Evolutionary conservation across 35 echinoderm and acorn worm genomes (phyloP), one percentile per base, ranked within the genome.

Genomic region (Chiridota heheva): DNA sequence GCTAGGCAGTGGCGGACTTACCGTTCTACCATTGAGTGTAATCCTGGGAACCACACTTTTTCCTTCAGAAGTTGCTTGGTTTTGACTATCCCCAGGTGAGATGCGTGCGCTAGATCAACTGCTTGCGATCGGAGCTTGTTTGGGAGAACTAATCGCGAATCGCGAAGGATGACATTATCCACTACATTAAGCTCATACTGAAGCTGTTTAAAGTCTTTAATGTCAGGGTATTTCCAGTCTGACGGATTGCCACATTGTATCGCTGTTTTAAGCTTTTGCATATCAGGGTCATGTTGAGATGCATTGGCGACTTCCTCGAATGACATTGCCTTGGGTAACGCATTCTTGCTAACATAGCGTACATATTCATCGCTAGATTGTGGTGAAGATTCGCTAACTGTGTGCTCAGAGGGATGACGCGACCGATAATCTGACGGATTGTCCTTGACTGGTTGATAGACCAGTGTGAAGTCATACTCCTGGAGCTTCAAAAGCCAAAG

Each of bases 31-130:
- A 28, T 18, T 16, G 64, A 55, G 31, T 90, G 64, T 10, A 84
- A 76, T 15, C 70, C 32, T 27, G 77, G 70, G 47, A 72, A 71
- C 39, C 26, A 80, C 7, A 80, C 48, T 32, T 76, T 60, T 32
- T 73, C 46, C 8, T 40, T 36, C 26, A 73, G 25, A 25, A 78
- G 75, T 41, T 44, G 76, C 61, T 67, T 72, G 1, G 65, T 86
- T n/a, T 63, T 87, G 2, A 88, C 90, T 13, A 92, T 92, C 16
- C 83, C 90, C 40, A 40, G 12, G 70, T 87, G 83, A 51, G 84
- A 49, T 0, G 28, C 42, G 22, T 92, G 90, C 22, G 77, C 47
- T 69, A 72, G 31, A 41, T 60, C 48, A 5, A 78, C n/a, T 2
- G 77, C 67, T 37, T 42, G 58, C 26, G 39, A 15, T 8, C 34